Evolutionary conservation across 2,797 vertebrate genomes (phyloP).

Genomic region (Ceyx erithaca): DNA sequence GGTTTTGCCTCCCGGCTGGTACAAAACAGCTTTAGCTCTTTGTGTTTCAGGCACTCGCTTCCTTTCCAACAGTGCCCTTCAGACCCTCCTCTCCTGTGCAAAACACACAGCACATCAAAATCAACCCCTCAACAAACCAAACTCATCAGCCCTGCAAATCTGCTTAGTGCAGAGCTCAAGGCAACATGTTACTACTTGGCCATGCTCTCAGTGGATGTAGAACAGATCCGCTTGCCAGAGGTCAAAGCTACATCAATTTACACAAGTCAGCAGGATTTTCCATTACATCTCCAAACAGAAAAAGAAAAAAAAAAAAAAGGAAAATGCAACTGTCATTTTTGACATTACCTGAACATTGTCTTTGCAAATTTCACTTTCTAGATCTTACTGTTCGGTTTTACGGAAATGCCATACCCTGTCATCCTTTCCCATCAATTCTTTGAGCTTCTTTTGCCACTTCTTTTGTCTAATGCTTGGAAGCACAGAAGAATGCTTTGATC

Average conservation of each 20-base stretch:
- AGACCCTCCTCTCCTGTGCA: neutral
- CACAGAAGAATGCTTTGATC: neutral
- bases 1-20: neutral
- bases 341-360: neutral
- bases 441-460: neutral
- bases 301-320: neutral
- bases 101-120: neutral
- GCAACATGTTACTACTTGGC: neutral
- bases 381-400: neutral
- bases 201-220: neutral
- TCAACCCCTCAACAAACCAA: neutral
- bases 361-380: neutral
- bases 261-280: neutral
- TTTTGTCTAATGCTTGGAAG: neutral
- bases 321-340: neutral
- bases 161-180: neutral
- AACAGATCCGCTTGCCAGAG: neutral
- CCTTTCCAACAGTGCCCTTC: neutral
- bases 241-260: neutral
- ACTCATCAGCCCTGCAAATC: neutral
- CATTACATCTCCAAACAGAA: neutral
- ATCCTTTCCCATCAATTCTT: neutral
- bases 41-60: neutral
- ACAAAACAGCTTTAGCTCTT: neutral
- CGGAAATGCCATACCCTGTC: neutral